Evolutionary conservation across 2,888 invertebrate genomes (phyloP), one percentile per base, ranked within the genome.

Genomic region (Parnassius apollo): DNA sequence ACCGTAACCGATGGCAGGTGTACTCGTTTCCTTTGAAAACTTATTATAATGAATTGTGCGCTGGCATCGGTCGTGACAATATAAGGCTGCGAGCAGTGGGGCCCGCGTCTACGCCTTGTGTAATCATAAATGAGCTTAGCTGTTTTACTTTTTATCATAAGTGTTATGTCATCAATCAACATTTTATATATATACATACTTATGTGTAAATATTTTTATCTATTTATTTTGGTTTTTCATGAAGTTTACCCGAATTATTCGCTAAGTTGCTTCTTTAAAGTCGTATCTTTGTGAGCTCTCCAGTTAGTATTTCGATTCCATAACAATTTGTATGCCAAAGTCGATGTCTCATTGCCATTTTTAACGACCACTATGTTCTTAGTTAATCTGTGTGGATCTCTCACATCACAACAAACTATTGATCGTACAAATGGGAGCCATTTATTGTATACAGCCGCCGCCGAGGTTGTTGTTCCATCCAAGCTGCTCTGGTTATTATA

Each of bases 121-220:
- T 88, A 88, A 90, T 89, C 89, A 87, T 90, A 83, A 87, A 91
- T 90, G 91, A 91, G 91, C 91, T 91, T 91, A 91, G 90, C 91
- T 90, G 85, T 91, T 91, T 90, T 90, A 90, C 83, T 88, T 90
- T 63, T 91, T 91, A 89, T 86, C 84, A 79, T 91, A 91, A 91
- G 91, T 91, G 91, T 91, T 91, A 91, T 84, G 85, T 86, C 91
- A 87, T 91, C 90, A 87, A 88, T 90, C 90, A 86, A 88, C 86
- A 87, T 90, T 89, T 87, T 89, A 90, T 88, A 87, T 73, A 71
- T 88, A 85, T 74, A n/a, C n/a, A 80, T 72, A 75, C 65, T 76
- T 85, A 83, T 82, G 75, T 90, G 86, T 91, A 89, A 82, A 90
- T 89, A 89, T 86, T 88, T 89, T 88, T 89, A 88, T 86, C 82